phyloP scores from a whole-genome alignment of 2,113 vertebrate species.

The Alethe castanea region DNA sequence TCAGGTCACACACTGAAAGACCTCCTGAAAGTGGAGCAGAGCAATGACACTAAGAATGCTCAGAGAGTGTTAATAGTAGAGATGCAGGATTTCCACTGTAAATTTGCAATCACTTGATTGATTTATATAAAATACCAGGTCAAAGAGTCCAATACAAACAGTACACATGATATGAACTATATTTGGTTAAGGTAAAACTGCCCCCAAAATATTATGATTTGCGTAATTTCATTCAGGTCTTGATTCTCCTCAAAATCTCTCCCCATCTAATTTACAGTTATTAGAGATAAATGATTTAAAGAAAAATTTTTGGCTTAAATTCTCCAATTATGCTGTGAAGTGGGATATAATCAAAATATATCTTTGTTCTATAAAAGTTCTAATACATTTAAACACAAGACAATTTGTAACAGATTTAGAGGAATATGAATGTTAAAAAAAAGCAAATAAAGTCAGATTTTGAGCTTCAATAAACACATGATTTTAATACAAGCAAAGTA shows the following conservation, averaged over 20 bases:
- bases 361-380: not conserved
- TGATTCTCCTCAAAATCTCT: not conserved
- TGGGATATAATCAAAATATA: not conserved
- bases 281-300: not conserved
- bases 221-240: not conserved
- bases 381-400: not conserved
- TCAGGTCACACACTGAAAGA: not conserved
- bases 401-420: not conserved
- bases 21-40: not conserved
- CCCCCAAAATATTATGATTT: not conserved
- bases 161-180: not conserved
- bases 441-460: not conserved
- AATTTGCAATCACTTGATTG: not conserved
- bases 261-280: not conserved
- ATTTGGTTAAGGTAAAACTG: not conserved
- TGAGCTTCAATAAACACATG: not conserved
- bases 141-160: not conserved
- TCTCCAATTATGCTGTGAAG: not conserved
- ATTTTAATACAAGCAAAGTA: not conserved
- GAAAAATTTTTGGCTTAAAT: not conserved
- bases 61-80: not conserved
- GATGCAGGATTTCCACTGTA: not conserved
- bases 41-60: not conserved
- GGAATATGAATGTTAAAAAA: not conserved
- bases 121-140: not conserved